Evolutionary conservation across 2,797 vertebrate species (phyloP), one percentile per base, ranked within the genome.

Genomic region (Oryzias sinensis): DNA sequence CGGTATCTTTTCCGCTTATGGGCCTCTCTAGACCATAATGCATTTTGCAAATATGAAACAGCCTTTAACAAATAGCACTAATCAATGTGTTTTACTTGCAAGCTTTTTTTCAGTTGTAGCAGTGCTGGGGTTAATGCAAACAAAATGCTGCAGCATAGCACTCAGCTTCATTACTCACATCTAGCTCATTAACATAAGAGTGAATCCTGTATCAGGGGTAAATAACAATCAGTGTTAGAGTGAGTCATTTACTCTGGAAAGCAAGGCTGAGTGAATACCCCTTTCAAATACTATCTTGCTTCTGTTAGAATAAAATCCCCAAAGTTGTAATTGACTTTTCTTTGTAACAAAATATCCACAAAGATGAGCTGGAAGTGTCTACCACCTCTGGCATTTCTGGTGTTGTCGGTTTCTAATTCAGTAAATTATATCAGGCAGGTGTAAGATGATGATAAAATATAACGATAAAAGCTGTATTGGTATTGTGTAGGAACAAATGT

Each of bases 41-140:
- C 33, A 37, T 37, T 37, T 37, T 8, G 11, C 33, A 37, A 37
- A 37, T 37, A 49, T 53, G 54, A 62, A 69, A 43, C 27, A 70
- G 22, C 50, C 49, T 57, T 40, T 63, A 55, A 70, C 59, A 63
- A 70, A 52, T 48, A 16, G 29, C 49, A 45, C 53, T 25, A 48
- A 56, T 68, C 49, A 65, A 49, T 49, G 22, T 59, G 51, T 74
- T 72, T 70, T 50, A 53, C 25, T 20, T 59, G 49, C 42, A 59
- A 66, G 37, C n/a, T 46, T 58, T 68, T 46, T n/a, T 55, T 42
- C 41, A 57, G 42, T 52, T 69, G 27, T 44, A 54, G 4, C 2
- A 17, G 9, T 13, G 33, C 25, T 50, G 56, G 44, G 8, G 51
- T 49, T 17, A 69, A 56, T 11, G 29, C 44, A 60, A 18, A 65